Conservation (phyloP, 2,888 invertebrate genomes). For the Leptopterna dolabrata region DNA sequence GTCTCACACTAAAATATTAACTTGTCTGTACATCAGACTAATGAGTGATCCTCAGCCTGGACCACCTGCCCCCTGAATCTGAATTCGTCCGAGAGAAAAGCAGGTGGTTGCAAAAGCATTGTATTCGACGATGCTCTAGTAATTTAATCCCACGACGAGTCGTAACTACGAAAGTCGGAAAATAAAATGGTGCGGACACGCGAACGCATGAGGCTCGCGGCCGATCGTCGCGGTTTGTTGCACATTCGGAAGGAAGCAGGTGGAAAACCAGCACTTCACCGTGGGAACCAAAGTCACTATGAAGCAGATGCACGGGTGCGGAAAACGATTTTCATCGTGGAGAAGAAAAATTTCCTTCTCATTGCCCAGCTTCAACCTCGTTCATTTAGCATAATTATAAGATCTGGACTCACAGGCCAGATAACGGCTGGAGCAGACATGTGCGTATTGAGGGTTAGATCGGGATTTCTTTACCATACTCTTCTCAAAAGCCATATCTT, state of each 20-base stretch:
- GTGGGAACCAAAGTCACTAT: conserved; percentile 38
- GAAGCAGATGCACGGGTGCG: conserved; percentile 38
- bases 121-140: background rate
- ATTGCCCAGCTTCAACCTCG: background rate
- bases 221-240: conserved; percentile 37
- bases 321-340: background rate
- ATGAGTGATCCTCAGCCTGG: background rate
- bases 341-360: conserved; percentile 1
- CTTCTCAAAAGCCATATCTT: too few relatives aligned
- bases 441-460: too few relatives aligned
- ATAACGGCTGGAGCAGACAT: background rate
- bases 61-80: background rate
- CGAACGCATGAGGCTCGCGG: conserved; percentile 7
- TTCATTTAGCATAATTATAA: background rate
- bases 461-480: too few relatives aligned
- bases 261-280: conserved; percentile 30
- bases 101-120: background rate
- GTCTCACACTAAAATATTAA: background rate
- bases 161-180: background rate
- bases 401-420: background rate
- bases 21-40: background rate
- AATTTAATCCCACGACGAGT: conserved; percentile 1
- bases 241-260: conserved; percentile 45
- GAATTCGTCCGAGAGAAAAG: background rate
- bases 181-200: conserved; percentile 15